These are phyloP conservation scores for Matsumurasca onukii DNA, from an alignment of 1,140 invertebrate genomes.

Conservation along the genomic window DNA sequence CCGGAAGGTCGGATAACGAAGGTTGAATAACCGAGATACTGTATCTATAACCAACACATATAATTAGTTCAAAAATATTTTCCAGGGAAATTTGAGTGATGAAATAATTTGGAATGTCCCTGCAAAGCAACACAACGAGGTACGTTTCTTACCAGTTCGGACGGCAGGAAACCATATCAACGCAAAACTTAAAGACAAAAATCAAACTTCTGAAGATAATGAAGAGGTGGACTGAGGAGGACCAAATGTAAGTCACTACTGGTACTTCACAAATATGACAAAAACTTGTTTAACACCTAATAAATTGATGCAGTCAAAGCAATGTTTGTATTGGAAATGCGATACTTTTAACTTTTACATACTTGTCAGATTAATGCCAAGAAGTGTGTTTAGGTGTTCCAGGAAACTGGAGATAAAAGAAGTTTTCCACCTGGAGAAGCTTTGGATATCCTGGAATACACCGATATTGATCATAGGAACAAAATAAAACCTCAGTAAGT, in stretches of 20 bases:
- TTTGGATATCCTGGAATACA: slow-evolving; percentile 14
- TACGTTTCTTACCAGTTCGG: neutral
- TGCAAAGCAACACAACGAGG: neutral
- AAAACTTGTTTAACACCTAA: no score
- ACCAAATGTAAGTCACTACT: slow-evolving; percentile 6
- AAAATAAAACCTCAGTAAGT: slow-evolving; percentile 23
- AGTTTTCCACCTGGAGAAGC: neutral
- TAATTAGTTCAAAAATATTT: no score
- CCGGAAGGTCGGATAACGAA: no score
- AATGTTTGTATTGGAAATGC: no score
- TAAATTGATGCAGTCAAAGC: no score
- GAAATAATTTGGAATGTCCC: neutral
- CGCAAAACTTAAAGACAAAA: slow-evolving; percentile 1
- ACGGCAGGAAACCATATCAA: slow-evolving; percentile 2
- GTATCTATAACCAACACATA: no score
- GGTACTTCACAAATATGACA: no score
- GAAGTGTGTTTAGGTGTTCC: slow-evolving; percentile 18
- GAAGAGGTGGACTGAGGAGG: neutral
- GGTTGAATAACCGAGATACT: no score
- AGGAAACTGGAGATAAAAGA: neutral
- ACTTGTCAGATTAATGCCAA: slow-evolving; percentile 6
- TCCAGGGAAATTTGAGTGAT: slow-evolving; percentile 24
- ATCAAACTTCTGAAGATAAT: neutral
- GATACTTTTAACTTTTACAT: no score
- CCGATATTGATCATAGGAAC: slow-evolving; percentile 15